phyloP scores from a whole-genome alignment of 2,113 vertebrate genomes.

The Cryptotis parvus region DNA sequence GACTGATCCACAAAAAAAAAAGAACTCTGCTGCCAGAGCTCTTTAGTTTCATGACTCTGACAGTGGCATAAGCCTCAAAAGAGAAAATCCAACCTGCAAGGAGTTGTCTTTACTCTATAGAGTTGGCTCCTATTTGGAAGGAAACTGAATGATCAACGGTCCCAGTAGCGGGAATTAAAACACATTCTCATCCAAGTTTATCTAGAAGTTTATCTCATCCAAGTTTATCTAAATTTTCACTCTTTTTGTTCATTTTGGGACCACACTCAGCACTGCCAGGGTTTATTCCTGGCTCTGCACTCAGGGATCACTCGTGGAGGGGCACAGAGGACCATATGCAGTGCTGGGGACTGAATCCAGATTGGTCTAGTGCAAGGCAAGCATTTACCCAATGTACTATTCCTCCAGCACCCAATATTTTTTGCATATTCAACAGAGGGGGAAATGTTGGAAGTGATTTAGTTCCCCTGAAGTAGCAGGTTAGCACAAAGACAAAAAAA shows the following conservation, averaged over 20 bases:
- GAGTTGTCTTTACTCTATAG: background rate
- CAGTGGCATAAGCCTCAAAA: background rate
- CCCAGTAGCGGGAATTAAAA: background rate
- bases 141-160: background rate
- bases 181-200: background rate
- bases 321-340: too few species aligned
- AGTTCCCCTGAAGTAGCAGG: slow-evolving; percentile 1
- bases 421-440: background rate
- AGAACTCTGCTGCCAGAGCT: background rate
- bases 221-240: background rate
- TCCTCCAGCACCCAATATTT: background rate
- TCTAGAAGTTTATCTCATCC: background rate
- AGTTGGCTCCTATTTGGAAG: background rate
- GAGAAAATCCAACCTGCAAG: background rate
- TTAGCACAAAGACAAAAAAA: background rate
- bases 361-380: too few species aligned
- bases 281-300: too few species aligned
- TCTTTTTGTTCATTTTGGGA: background rate
- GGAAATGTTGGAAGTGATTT: background rate
- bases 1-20: background rate
- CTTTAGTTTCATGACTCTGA: background rate
- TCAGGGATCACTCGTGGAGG: too few species aligned
- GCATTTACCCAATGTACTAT: too few species aligned
- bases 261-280: too few species aligned
- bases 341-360: too few species aligned